Evolutionary conservation across 2,113 vertebrate species (phyloP).

Genomic region (Xenopus laevis): DNA sequence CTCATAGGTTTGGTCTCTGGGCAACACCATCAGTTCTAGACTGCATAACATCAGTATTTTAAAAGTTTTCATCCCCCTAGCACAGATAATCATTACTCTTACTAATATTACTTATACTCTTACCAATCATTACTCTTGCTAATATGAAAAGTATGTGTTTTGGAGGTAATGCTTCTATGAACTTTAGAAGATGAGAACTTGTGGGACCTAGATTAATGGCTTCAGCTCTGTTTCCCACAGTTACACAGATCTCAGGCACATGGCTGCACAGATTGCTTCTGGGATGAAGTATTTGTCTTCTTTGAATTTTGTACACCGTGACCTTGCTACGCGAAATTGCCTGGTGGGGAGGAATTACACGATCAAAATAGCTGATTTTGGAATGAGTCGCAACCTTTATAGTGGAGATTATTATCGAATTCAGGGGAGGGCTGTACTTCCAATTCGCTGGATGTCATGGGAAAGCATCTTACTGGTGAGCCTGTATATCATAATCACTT

Average conservation of each 20-base stretch:
- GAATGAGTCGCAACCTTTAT: conserved; percentile 97
- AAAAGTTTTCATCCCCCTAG: too few species aligned
- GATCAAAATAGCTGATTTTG: conserved; percentile 97
- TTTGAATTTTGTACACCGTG: conserved; percentile 94
- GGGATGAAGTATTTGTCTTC: conserved; percentile 97
- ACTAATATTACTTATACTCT: too few species aligned
- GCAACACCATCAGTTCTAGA: too few species aligned
- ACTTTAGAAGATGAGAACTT: too few species aligned
- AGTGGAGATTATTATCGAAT: conserved; percentile 96
- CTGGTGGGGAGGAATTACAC: conserved; percentile 88
- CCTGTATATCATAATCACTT: neutral
- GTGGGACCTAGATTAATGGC: neutral
- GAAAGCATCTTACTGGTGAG: conserved; percentile 92
- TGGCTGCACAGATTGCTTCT: conserved; percentile 88
- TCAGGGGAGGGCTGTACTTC: conserved; percentile 93
- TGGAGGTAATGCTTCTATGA: too few species aligned
- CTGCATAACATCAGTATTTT: too few species aligned
- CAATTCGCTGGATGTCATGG: conserved; percentile 99
- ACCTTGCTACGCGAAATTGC: conserved; percentile 94
- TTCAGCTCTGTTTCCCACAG: conserved; percentile 52
- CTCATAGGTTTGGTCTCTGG: too few species aligned
- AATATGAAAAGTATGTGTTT: too few species aligned
- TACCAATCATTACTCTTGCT: too few species aligned
- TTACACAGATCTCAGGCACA: conserved; percentile 74
- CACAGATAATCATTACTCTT: too few species aligned